These are phyloP conservation scores for Tetragnatha versicolor DNA, from an alignment of 1,140 invertebrate species.

Conservation along the genomic window DNA sequence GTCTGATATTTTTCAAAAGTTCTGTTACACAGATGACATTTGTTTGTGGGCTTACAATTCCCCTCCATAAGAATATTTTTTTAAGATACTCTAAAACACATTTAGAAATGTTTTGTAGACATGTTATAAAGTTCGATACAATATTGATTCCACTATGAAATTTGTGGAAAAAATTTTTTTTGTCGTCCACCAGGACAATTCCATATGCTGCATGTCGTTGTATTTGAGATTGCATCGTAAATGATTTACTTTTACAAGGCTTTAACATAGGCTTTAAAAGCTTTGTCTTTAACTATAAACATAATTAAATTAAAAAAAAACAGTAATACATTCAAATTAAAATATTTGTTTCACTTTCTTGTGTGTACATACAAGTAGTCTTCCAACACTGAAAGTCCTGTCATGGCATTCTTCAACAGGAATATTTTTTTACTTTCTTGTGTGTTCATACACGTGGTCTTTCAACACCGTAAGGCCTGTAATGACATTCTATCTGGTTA, in stretches of 20 bases:
- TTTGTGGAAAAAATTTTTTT: not conserved
- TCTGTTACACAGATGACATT: conserved; percentile 22
- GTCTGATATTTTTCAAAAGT: no score
- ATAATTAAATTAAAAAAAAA: not conserved
- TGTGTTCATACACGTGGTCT: not conserved
- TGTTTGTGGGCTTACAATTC: not conserved
- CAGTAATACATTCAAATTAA: not conserved
- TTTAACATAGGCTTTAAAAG: not conserved
- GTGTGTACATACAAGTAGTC: not conserved
- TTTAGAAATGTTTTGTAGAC: conserved; percentile 9
- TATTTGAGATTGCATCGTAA: not conserved
- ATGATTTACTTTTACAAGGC: not conserved
- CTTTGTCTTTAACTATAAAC: not conserved
- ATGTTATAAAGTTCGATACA: not conserved
- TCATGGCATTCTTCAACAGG: not conserved
- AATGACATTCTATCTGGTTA: not conserved
- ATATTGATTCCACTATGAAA: not conserved
- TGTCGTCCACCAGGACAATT: not conserved
- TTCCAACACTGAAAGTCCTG: not conserved
- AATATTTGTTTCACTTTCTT: not conserved
- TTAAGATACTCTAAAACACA: not conserved
- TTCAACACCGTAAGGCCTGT: not conserved
- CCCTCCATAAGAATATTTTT: not conserved
- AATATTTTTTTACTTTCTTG: not conserved
- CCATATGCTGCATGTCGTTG: not conserved